A percentile compares a stretch with the other conserved stretches of the same genome.
These are phyloP conservation scores for Oncorhynchus tshawytscha DNA, from an alignment of 2,113 vertebrate species.

Conservation along the genomic window DNA sequence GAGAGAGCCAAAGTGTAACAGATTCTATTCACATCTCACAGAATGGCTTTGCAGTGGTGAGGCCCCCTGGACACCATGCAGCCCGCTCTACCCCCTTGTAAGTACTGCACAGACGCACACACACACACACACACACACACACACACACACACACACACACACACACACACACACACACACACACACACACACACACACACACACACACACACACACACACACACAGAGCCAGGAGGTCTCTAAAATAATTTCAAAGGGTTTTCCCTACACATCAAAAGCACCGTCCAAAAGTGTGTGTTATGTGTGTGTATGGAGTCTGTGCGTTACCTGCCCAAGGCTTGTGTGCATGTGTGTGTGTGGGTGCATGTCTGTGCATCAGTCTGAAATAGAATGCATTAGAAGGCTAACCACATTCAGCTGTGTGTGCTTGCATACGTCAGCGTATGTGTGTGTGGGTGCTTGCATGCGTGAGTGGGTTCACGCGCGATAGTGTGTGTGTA, in stretches of 20 bases:
- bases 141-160: slow-evolving; percentile 8
- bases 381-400: slow-evolving; percentile 56
- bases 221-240: slow-evolving; percentile 47
- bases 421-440: slow-evolving; percentile 18
- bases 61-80: slow-evolving; percentile 90
- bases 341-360: slow-evolving; percentile 11
- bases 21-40: slow-evolving; percentile 50
- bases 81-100: slow-evolving; percentile 85
- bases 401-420: slow-evolving; percentile 63
- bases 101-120: slow-evolving; percentile 54
- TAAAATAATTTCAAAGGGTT: slow-evolving; percentile 53
- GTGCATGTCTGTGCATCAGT: slow-evolving; percentile 34
- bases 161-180: slow-evolving; percentile 6
- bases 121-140: slow-evolving; percentile 8
- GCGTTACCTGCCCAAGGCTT: slow-evolving; percentile 48
- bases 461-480: no score
- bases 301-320: slow-evolving; percentile 18
- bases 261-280: slow-evolving; percentile 51
- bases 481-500: slow-evolving; percentile 35
- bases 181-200: slow-evolving; percentile 8
- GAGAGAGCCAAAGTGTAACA: slow-evolving; percentile 4
- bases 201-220: slow-evolving; percentile 14
- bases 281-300: slow-evolving; percentile 14
- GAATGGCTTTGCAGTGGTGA: slow-evolving; percentile 95
- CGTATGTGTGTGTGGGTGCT: no score